Percentiles rank a stretch among this genome's conserved stretches.
phyloP scores from a whole-genome alignment of 2,888 invertebrate genomes.

The Balanococcus diminutus region DNA sequence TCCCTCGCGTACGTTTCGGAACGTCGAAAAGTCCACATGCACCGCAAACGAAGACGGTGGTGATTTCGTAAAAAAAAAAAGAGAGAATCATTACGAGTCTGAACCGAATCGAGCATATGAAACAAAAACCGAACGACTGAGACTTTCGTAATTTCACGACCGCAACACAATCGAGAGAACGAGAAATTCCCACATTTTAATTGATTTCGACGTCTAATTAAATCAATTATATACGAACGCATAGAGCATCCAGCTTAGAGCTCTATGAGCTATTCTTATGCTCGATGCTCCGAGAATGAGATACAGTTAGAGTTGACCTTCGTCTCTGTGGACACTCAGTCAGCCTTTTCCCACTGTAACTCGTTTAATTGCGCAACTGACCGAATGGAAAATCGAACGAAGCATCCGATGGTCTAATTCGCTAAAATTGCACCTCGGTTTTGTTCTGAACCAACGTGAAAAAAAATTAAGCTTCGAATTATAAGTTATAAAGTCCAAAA shows the following conservation, averaged over 20 bases:
- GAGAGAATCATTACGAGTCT: too few species aligned
- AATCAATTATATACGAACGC: constrained; percentile 29
- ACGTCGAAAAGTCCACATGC: not conserved
- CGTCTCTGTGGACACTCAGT: not conserved
- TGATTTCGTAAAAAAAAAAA: not conserved
- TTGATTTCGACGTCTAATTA: constrained; percentile 25
- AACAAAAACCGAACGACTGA: not conserved
- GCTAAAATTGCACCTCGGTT: not conserved
- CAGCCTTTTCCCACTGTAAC: not conserved
- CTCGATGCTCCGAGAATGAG: not conserved
- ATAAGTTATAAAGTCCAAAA: not conserved
- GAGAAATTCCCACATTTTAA: constrained; percentile 6
- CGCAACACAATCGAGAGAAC: not conserved
- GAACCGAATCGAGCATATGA: not conserved
- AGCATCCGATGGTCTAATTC: not conserved
- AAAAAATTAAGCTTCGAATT: not conserved
- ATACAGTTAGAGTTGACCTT: not conserved
- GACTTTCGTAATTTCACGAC: constrained; percentile 2
- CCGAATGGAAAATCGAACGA: constrained; percentile 23
- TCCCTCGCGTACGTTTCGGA: not conserved
- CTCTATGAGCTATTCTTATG: constrained; percentile 2
- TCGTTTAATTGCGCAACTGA: not conserved
- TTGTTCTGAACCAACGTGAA: not conserved
- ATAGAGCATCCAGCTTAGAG: not conserved
- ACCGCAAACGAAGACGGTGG: not conserved